These are phyloP conservation scores for Exocentrus adspersus DNA, from an alignment of 2,888 invertebrate genomes.

Conservation along the genomic window DNA sequence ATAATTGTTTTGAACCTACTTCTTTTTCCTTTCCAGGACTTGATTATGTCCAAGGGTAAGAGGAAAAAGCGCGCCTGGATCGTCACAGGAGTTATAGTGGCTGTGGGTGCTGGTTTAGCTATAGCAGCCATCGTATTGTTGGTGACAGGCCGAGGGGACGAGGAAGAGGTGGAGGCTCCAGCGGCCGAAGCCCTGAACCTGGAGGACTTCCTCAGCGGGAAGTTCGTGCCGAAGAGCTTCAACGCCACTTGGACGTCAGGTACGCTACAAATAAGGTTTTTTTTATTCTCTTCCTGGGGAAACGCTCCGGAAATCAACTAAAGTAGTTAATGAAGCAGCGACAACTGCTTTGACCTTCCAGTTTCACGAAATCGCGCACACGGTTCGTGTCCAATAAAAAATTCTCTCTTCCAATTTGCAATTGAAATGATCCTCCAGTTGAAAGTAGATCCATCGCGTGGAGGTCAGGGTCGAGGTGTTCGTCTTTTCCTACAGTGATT, in stretches of 20 bases:
- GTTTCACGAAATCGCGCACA: too few species aligned
- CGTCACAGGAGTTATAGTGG: slow-evolving; percentile 67
- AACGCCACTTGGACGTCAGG: slow-evolving; percentile 87
- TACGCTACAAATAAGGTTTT: too few species aligned
- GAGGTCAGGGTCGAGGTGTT: slow-evolving; percentile 12
- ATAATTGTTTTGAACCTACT: too few species aligned
- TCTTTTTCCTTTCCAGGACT: slow-evolving; percentile 68
- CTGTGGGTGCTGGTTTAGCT: slow-evolving; percentile 70
- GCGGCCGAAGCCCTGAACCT: slow-evolving; percentile 66
- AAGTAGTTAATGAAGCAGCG: too few species aligned
- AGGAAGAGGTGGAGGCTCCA: slow-evolving; percentile 22
- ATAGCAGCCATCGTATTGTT: slow-evolving; percentile 65
- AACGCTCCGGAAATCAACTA: too few species aligned
- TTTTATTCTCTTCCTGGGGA: too few species aligned
- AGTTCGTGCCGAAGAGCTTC: slow-evolving; percentile 73
- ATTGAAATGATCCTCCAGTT: too few species aligned
- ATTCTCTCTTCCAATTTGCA: too few species aligned
- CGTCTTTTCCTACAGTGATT: slow-evolving; percentile 22
- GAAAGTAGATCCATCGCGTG: not conserved
- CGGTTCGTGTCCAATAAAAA: too few species aligned
- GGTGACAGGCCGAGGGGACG: slow-evolving; percentile 40
- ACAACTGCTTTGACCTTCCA: too few species aligned
- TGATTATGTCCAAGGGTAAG: slow-evolving; percentile 69
- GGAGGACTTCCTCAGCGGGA: slow-evolving; percentile 78
- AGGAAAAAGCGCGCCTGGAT: slow-evolving; percentile 66